Conservation (phyloP, 2,888 invertebrate genomes). For the Drosophila limbata region DNA sequence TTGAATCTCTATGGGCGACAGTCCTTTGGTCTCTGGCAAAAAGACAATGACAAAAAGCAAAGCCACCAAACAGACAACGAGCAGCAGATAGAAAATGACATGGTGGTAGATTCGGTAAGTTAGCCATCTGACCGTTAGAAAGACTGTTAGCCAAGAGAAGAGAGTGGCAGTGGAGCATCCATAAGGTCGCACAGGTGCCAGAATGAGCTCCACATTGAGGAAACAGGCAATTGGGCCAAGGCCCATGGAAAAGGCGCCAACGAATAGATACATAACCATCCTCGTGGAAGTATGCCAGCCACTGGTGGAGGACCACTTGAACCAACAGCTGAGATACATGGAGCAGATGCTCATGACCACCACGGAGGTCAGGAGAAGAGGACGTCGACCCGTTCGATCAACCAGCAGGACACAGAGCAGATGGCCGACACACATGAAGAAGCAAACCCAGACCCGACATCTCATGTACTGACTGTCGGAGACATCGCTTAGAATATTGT, state of each 20-base stretch:
- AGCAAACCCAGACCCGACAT: background rate
- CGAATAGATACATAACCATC: background rate
- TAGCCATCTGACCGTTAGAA: slow-evolving; percentile 3
- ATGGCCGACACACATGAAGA: slow-evolving; percentile 1
- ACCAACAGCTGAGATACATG: background rate
- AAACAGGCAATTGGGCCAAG: slow-evolving; percentile 41
- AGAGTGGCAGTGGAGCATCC: slow-evolving; percentile 21
- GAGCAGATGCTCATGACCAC: background rate
- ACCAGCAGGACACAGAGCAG: slow-evolving; percentile 31
- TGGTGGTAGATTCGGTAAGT: background rate
- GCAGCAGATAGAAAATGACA: slow-evolving; percentile 16
- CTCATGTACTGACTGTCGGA: rapidly evolving
- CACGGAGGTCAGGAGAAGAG: slow-evolving; percentile 24
- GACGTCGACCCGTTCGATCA: slow-evolving; percentile 33
- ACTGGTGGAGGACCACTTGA: background rate
- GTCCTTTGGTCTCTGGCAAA: slow-evolving; percentile 44
- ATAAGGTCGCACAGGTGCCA: background rate
- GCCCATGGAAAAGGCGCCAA: slow-evolving; percentile 7
- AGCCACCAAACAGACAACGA: background rate
- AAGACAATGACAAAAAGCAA: slow-evolving; percentile 29
- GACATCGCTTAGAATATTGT: background rate
- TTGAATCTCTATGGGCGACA: slow-evolving; percentile 9
- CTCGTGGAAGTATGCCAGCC: background rate
- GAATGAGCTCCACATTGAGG: slow-evolving; percentile 38
- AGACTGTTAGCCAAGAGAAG: slow-evolving; percentile 31